These are phyloP conservation scores for Scylla paramamosain DNA, from an alignment of 1,140 invertebrate species.

Conservation along the genomic window DNA sequence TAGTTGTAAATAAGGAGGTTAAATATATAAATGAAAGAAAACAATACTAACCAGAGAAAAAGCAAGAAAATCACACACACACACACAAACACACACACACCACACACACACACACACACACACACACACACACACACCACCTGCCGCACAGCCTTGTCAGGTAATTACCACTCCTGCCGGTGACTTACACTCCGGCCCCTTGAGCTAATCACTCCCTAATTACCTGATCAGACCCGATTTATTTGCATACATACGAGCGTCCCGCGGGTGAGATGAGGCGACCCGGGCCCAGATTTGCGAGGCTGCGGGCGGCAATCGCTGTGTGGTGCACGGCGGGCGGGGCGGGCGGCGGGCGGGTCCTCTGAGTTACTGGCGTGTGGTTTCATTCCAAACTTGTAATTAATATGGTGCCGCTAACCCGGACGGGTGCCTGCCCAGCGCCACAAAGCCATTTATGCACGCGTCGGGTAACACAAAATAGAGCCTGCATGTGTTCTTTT, in stretches of 20 bases:
- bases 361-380: conserved; percentile 2
- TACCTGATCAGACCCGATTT: conserved; percentile 29
- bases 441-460: too few relatives aligned
- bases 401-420: background rate
- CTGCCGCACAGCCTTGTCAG: background rate
- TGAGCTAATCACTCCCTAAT: conserved; percentile 44
- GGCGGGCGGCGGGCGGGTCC: background rate
- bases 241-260: conserved; percentile 47
- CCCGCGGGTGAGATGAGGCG: conserved; percentile 15
- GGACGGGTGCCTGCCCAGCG: too few relatives aligned
- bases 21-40: too few relatives aligned
- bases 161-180: background rate
- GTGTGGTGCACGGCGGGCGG: background rate
- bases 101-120: background rate
- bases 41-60: too few relatives aligned
- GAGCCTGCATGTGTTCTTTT: too few relatives aligned
- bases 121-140: background rate
- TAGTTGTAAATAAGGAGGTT: too few relatives aligned
- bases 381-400: conserved; percentile 18
- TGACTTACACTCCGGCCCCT: conserved; percentile 37
- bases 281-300: background rate
- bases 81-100: background rate
- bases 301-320: background rate
- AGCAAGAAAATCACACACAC: too few relatives aligned
- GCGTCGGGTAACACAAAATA: too few relatives aligned